Percentiles rank a stretch among this genome's conserved stretches.
phyloP scores from a whole-genome alignment of 2,797 vertebrate genomes.

The Corythornis leucogaster region DNA sequence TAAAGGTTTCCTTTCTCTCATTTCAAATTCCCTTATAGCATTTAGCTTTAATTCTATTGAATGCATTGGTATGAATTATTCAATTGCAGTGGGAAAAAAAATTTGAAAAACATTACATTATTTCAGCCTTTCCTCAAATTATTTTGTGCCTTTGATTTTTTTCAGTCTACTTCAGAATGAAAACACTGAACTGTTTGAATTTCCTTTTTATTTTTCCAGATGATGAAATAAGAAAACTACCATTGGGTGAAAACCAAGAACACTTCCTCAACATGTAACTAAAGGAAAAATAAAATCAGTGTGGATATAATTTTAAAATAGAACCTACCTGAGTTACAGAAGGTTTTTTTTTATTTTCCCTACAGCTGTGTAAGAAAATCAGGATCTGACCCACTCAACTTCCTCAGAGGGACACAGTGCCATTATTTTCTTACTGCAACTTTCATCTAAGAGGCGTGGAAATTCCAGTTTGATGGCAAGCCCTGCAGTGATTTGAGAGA shows the following conservation, averaged over 20 bases:
- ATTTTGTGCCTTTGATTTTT: background rate
- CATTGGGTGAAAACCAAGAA: background rate
- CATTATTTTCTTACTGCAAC: background rate
- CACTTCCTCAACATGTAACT: background rate
- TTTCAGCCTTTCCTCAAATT: background rate
- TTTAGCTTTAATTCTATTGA: conserved; percentile 5
- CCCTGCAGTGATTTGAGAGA: background rate
- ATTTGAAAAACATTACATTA: no score
- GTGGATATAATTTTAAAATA: background rate
- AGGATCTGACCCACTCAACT: background rate
- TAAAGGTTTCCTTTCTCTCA: background rate
- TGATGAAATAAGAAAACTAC: background rate
- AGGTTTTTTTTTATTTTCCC: no score
- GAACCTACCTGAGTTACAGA: background rate
- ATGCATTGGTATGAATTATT: background rate
- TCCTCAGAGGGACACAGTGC: background rate
- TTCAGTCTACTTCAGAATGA: background rate
- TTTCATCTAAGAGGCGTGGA: background rate
- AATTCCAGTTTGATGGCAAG: background rate
- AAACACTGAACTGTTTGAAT: background rate
- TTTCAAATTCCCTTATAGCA: background rate
- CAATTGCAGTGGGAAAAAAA: background rate
- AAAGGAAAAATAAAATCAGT: background rate
- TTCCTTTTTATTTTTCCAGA: background rate
- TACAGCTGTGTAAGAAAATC: background rate